Evolutionary conservation across 1,140 invertebrate genomes (phyloP).

Genomic region (Argopecten irradians): DNA sequence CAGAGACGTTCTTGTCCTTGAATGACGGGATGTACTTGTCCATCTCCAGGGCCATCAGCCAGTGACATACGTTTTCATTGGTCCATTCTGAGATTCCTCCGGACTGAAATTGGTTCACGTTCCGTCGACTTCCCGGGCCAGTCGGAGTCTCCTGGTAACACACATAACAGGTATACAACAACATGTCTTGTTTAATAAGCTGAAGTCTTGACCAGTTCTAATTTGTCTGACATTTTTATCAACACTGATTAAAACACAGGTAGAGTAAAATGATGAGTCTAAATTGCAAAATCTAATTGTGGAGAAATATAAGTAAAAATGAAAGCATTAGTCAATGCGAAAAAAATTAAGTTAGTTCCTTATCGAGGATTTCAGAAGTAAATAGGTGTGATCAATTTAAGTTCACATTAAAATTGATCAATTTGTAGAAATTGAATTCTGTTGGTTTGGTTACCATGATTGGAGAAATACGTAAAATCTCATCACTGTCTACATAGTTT

Average conservation of each 20-base stretch:
- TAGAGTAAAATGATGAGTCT: too few relatives aligned
- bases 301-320: too few relatives aligned
- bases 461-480: too few relatives aligned
- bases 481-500: too few relatives aligned
- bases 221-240: neutral
- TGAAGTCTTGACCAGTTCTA: neutral
- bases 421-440: too few relatives aligned
- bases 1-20: slow-evolving; percentile 89
- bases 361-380: too few relatives aligned
- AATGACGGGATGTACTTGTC: slow-evolving; percentile 91
- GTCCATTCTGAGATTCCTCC: slow-evolving; percentile 87
- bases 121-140: slow-evolving; percentile 53
- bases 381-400: too few relatives aligned
- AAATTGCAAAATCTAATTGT: too few relatives aligned
- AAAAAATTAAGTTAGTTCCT: too few relatives aligned
- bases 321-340: too few relatives aligned
- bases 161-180: neutral
- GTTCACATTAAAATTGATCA: too few relatives aligned
- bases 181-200: neutral
- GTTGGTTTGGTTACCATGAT: too few relatives aligned
- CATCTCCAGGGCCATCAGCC: slow-evolving; percentile 88
- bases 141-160: slow-evolving; percentile 58
- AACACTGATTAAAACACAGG: neutral
- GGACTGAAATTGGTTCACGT: slow-evolving; percentile 68
- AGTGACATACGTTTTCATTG: slow-evolving; percentile 93